Base-by-base conservation (phyloP, 1,140 invertebrate genomes). In the Lethrus apterus region DNA sequence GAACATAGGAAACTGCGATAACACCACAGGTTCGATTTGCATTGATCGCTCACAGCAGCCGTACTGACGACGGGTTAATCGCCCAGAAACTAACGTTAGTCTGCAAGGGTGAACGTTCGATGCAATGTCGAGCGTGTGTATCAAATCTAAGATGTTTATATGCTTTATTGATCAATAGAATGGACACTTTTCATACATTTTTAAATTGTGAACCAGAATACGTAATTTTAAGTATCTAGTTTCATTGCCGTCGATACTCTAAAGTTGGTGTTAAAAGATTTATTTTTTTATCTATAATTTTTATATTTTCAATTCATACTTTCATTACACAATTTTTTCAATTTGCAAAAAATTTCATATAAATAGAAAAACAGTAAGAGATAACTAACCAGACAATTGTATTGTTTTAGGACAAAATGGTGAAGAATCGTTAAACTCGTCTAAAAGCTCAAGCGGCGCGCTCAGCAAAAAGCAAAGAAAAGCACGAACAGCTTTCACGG, bases 401-500 rank as follows among this genome's bases (percentile, higher is more conserved):
- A 30, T 18, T 31, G 23, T 65, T 67, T 3, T 57, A 69, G 67
- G 66, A 50, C 66, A 68, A 55, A 62, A 59, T 13, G 66, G 66
- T 23, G 66, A 68, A 19, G 68, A 68, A 35, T 48, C 40, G 1
- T 35, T 62, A 49, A 64, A 60, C 45, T 65, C 59, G 17, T 63
- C 58, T 13, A 65, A 62, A 58, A 56, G 64, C 18, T 70, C 73
- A 9, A 70, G 71, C 13, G 70, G 69, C 41, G 69, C 73, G n/a
- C 66, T 83, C 29, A 80, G 76, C 54, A 98, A 98, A 71, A 99
- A 98, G 69, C 92, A 96, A 55, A 70, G 96, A 14, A 99, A 98
- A 72, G 95, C 96, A 1, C 70, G 96, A 30, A 99, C 96, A 14
- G 96, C 96, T 4, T 99, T 99, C 72, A 98, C 95, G 7, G 95